A percentile compares a stretch with the other conserved stretches of the same genome.
Conservation (phyloP, 2,888 invertebrate genomes). For the Hyppa rectilinea region DNA sequence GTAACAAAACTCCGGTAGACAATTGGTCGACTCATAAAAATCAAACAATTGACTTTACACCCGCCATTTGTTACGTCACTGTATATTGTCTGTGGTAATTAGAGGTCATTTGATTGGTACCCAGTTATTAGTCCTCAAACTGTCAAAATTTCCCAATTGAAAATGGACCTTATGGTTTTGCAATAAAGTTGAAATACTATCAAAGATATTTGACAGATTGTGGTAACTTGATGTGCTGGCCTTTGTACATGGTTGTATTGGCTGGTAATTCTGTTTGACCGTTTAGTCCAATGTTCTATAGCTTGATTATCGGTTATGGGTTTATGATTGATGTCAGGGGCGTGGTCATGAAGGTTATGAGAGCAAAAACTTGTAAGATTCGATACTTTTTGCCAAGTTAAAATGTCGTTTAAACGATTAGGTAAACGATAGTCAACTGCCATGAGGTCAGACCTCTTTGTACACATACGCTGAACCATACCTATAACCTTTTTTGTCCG, state of each 20-base stretch:
- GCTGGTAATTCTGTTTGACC: conserved; percentile 9
- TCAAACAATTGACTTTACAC: conserved; percentile 43
- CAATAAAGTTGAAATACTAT: too few species aligned
- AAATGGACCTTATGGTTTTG: too few species aligned
- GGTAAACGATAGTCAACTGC: not conserved
- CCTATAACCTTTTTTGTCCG: not conserved
- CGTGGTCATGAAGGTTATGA: not conserved
- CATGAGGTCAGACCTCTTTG: too few species aligned
- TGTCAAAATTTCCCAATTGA: too few species aligned
- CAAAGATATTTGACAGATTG: too few species aligned
- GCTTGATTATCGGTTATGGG: not conserved
- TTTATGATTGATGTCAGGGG: conserved; percentile 29
- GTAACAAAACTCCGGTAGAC: conserved; percentile 37
- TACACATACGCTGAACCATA: not conserved
- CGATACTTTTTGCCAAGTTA: not conserved
- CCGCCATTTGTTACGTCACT: conserved; percentile 29
- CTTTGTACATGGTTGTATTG: too few species aligned
- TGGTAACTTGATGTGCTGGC: too few species aligned
- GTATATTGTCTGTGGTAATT: conserved; percentile 34
- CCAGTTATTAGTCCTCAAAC: too few species aligned
- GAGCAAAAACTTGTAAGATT: not conserved
- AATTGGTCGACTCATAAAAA: conserved; percentile 41
- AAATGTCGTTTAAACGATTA: too few species aligned
- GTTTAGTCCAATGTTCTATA: conserved; percentile 38
- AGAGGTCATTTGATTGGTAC: conserved; percentile 41